These are phyloP conservation scores for Scleropages formosus DNA, from an alignment of 2,797 vertebrate species.

Conservation along the genomic window DNA sequence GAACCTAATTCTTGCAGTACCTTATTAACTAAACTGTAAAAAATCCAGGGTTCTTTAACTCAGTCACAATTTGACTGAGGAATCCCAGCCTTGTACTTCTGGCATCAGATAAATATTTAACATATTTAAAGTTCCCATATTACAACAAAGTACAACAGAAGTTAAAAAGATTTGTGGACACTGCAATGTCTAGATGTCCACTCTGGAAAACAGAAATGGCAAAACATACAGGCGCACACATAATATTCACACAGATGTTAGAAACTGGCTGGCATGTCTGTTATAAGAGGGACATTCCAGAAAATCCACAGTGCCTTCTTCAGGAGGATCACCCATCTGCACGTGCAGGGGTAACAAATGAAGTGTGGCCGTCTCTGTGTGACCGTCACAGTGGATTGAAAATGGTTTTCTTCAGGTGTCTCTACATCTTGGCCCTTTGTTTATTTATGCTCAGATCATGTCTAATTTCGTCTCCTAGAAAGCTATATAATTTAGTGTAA, in stretches of 20 bases:
- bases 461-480: background rate
- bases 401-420: background rate
- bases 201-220: background rate
- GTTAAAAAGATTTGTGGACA: background rate
- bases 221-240: background rate
- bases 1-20: constrained; percentile 37
- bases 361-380: background rate
- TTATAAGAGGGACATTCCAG: constrained; percentile 7
- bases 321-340: constrained; percentile 17
- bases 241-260: constrained; percentile 5
- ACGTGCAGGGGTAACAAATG: constrained; percentile 1
- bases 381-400: background rate
- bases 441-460: background rate
- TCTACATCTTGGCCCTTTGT: constrained; percentile 8
- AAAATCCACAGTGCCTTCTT: constrained; percentile 29
- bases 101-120: constrained; percentile 17
- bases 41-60: constrained; percentile 40
- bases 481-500: background rate
- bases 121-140: background rate
- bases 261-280: constrained; percentile 7
- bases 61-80: constrained; percentile 45
- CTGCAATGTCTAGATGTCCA: background rate
- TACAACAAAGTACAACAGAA: constrained; percentile 1
- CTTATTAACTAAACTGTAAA: constrained; percentile 36
- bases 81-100: constrained; percentile 47